Base-by-base conservation (phyloP, 2,888 invertebrate genomes). In the Leptinotarsa tumamoca region DNA sequence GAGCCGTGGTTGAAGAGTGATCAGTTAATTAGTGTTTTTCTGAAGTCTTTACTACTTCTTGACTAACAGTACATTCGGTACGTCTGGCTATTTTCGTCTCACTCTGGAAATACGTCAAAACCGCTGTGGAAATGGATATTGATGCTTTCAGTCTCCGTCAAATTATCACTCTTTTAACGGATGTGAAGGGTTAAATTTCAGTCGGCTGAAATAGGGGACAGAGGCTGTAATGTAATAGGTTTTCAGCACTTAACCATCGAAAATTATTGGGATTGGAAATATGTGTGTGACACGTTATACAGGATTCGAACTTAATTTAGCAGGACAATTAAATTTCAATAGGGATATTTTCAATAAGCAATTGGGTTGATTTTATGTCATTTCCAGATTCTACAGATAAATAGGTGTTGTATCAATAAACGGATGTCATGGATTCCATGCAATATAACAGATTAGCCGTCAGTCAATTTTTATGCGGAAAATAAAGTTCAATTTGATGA, bases 291-390 rank as follows among this genome's bases (percentile, higher is more conserved):
- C 78, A 77, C 49, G 54, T 66, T 72, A 54, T 52, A 63, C 71
- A 71, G 68, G 56, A 68, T 67, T 68, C 69, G 61, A 73, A 75
- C 75, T 79, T 76, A 75, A 78, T 76, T 78, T 73, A 76, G 49
- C 66, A 21, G 75, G 68, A 79, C 78, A 79, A 80, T 79, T 80
- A 79, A 79, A 74, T 76, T 75, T 68, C 68, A 78, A 79, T 78
- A 63, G 74, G 78, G 73, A 78, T 79, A 75, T 79, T 79, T 75
- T 79, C 77, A 74, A 79, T 77, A 76, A 76, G 74, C 74, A 68
- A 67, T 77, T 71, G 51, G 69, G 67, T 71, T 61, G 76, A 74
- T 77, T 72, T 72, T 71, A 68, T 78, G 80, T 78, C 80, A 80
- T 54, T 21, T 68, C 61, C 80, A 80, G 78, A 56, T 67, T 68